A percentile compares a stretch with the other conserved stretches of the same genome.
Conservation (phyloP, 2,797 vertebrate species). For the Lacerta viridis region DNA sequence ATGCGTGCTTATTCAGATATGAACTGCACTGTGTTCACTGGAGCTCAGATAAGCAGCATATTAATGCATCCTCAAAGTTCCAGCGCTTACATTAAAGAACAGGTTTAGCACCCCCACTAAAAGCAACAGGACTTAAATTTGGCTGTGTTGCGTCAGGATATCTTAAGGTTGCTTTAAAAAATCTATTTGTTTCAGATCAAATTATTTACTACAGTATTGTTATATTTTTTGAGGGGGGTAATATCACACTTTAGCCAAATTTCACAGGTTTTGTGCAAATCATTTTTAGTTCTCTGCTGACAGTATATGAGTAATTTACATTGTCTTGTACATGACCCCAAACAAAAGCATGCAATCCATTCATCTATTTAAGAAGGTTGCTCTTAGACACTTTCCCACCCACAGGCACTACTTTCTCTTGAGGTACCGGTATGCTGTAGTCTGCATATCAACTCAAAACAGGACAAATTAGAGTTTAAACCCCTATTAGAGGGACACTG, state of each 20-base stretch:
- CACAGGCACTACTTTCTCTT: slow-evolving; percentile 41
- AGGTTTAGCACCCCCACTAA: not conserved
- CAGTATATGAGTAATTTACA: not conserved
- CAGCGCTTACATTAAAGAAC: not conserved
- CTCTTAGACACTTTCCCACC: slow-evolving; percentile 47
- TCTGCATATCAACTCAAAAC: slow-evolving; percentile 56
- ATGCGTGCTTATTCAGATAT: not conserved
- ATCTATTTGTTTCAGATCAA: slow-evolving; percentile 1
- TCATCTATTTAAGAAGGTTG: slow-evolving; percentile 32
- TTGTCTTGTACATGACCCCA: slow-evolving; percentile 30
- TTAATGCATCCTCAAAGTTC: not conserved
- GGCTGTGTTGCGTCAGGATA: not conserved
- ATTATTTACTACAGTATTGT: not conserved
- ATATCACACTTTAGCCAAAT: slow-evolving; percentile 2
- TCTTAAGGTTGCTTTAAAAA: not conserved
- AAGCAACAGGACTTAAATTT: not conserved
- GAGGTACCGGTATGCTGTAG: slow-evolving; percentile 36
- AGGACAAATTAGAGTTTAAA: slow-evolving; percentile 44
- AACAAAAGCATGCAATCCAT: not conserved
- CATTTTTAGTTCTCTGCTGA: not conserved
- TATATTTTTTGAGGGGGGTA: not conserved
- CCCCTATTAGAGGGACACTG: slow-evolving; percentile 1
- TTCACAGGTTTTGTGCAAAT: not conserved
- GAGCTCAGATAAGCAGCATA: not conserved
- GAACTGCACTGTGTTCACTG: not conserved